Evolutionary conservation across 1,140 invertebrate genomes (phyloP), one percentile per base, ranked within the genome.

Genomic region (Cydia pomonella): DNA sequence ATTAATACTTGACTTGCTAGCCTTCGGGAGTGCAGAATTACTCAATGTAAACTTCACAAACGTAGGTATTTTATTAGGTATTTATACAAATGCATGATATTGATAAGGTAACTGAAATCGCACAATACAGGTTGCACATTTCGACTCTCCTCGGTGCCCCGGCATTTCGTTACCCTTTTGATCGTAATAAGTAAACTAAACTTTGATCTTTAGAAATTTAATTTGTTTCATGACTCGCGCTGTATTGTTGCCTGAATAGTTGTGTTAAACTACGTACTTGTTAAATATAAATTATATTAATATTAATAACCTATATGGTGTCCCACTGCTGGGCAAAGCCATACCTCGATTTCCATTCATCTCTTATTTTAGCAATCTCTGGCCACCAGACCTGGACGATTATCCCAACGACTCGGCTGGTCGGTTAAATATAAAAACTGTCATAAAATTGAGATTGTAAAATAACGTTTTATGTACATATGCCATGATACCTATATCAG

Each of bases 1-100:
- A 44, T 66, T 66, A 29, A 66, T 66, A 29, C 33, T 33, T 66
- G 27, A 66, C 63, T 33, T 29, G 63, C 25, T 66, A 69, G 64
- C n/a, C 64, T 59, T 59, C 53, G 7, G 9, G 1, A 59, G 21
- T 59, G 53, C 21, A 59, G 53, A 23, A 59, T 12, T 44, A 2
- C 18, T 21, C 21, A 23, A 23, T 23, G 53, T 59, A 18, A 18
- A 23, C 18, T 53, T 53, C 6, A 53, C n/a, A 53, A 53, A 18
- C 1, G 2, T 50, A 47, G 13, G 16, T 18, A n/a, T 53, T 53
- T 47, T 47, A 47, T 16, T 18, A 53, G 4, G 50, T 53, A 18
- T 18, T 18, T 53, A 18, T 18, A 18, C 50, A 18, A 53, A 18
- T 18, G 33, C 16, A 13, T 16, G n/a, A n/a, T 12, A 13, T 44